Base-by-base conservation (phyloP, 2,113 vertebrate genomes). In the Coracopsis vasa region DNA sequence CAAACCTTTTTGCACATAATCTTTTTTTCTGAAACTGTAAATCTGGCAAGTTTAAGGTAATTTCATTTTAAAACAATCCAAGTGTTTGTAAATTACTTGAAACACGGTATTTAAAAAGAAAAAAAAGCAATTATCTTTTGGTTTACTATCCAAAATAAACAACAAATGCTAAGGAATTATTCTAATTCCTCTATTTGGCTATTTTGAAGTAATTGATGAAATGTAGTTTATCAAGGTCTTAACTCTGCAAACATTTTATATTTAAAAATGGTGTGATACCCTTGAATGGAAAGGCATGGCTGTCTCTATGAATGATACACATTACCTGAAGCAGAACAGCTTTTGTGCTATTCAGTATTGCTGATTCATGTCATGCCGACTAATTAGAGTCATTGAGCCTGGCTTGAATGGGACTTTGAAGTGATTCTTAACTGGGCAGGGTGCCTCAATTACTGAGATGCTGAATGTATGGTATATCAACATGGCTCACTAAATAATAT, bases 51-150 rank as follows among this genome's bases (percentile, higher is more conserved):
- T 92, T 80, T 65, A 66, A 53, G 64, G 64, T 93, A 2, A 91
- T 77, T 96, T 79, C 1, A 58, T 87, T 89, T 89, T 84, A 79
- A 95, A 92, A 74, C 35, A 85, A 45, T 89, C 39, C 31, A 87
- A 94, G 69, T 94, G 71, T 92, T 94, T 92, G 61, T 78, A 79
- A 92, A 94, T 89, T 81, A 35, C 61, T 56, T 84, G 78, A 95
- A 89, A 91, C 42, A 78, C 37, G 60, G 16, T 80, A 61, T 78
- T 45, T 5, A 3, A 19, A 54, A 53, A 67, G 35, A 47, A 62
- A 45, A 44, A 37, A 66, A n/a, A 6, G 2, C 70, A 90, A 81
- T 87, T 71, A 82, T 82, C 16, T 88, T 82, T 96, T 85, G 14
- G n/a, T 96, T 94, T 67, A 31, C 61, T 82, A 25, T 87, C 44